Base-by-base conservation (phyloP, 1,140 invertebrate species). In the Diorhabda carinulata region DNA sequence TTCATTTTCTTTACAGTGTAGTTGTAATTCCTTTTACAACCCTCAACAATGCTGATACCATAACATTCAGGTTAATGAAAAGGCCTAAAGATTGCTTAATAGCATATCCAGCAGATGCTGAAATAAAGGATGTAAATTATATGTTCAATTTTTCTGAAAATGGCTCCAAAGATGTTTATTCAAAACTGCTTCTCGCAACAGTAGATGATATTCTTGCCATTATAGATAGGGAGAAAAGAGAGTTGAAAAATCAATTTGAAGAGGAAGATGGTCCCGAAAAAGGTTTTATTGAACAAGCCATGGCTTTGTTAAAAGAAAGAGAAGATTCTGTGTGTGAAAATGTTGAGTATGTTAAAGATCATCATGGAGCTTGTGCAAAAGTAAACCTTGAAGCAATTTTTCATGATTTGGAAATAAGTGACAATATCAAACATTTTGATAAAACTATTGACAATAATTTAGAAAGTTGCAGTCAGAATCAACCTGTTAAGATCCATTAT, bases 31-130 rank as follows among this genome's bases (percentile, higher is more conserved):
- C 84, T 64, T 86, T 86, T 76, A 81, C 78, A n/a, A 82, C 84
- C 0, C 85, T 88, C 66, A 87, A 87, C 70, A 84, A 90, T 70
- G 91, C 89, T 59, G 89, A 92, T 69, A 82, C 82, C 41, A 89
- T 98, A 40, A 91, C 87, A 44, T 88, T 98, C 83, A 88, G 89
- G 72, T 83, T 98, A 70, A 98, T 98, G 90, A 91, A 91, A 75
- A 89, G 94, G 41, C 86, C 90, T 72, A 90, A 91, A 73, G 91
- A 90, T 10, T 92, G 90, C 3, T 86, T 93, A 5, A 84, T 91
- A 61, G 89, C 93, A 42, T 87, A 91, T 67, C 89, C 92, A 44
- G 88, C 86, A 47, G 72, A 77, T 56, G 77, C 70, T 59, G 73
- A 79, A 44, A 74, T 77, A 40, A 69, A 69, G 57, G 61, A 68